Percentiles rank a stretch among this genome's conserved stretches.
These are phyloP conservation scores for Scomber colias DNA, from an alignment of 2,113 vertebrate species.

Conservation along the genomic window DNA sequence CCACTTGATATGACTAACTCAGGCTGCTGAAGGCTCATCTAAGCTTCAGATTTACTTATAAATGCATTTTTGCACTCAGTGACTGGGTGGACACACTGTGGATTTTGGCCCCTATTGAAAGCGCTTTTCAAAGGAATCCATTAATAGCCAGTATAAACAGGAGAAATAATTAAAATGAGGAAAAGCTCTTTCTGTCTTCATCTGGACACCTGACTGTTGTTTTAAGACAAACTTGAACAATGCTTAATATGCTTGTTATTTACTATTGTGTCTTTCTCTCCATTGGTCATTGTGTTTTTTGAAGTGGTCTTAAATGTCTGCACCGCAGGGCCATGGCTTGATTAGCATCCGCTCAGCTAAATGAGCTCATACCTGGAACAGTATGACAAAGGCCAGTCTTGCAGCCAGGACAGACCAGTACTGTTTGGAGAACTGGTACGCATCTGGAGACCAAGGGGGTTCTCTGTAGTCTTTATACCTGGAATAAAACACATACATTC, in stretches of 20 bases:
- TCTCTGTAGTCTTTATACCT: conserved; percentile 99
- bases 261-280: background rate
- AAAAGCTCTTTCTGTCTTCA: too few relatives aligned
- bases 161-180: too few relatives aligned
- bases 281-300: background rate
- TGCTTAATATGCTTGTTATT: background rate
- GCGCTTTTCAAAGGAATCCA: too few relatives aligned
- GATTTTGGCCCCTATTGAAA: too few relatives aligned
- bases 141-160: too few relatives aligned
- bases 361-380: conserved; percentile 91
- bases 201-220: too few relatives aligned
- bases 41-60: too few relatives aligned
- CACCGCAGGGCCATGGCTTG: background rate
- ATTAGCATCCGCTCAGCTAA: background rate
- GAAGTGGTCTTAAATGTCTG: background rate
- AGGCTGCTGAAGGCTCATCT: too few relatives aligned
- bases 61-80: too few relatives aligned
- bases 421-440: conserved; percentile 95
- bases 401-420: conserved; percentile 96
- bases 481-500: conserved; percentile 29
- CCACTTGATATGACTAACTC: too few relatives aligned
- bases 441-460: conserved; percentile 91
- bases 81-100: too few relatives aligned
- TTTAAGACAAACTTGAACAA: too few relatives aligned
- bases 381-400: conserved; percentile 94